phyloP scores from a whole-genome alignment of 2,888 invertebrate species.

The Calephelis perditalis region DNA sequence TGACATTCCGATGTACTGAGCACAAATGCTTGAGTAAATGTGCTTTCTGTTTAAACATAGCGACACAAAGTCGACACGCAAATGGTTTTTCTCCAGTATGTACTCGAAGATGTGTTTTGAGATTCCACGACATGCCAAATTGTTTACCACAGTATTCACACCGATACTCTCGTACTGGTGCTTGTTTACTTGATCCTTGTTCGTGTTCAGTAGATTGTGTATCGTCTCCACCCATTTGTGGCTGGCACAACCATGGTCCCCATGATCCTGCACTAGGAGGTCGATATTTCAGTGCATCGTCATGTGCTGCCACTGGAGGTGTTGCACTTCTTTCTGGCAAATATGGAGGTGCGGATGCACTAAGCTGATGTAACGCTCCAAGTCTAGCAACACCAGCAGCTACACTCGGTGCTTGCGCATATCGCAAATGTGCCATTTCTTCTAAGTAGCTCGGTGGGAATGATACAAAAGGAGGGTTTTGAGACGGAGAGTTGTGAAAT shows the following conservation, averaged over 20 bases:
- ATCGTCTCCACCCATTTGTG: slow-evolving; percentile 78
- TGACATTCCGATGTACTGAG: slow-evolving; percentile 92
- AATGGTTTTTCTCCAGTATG: slow-evolving; percentile 94
- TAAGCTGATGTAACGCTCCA: slow-evolving; percentile 79
- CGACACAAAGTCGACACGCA: slow-evolving; percentile 91
- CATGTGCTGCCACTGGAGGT: slow-evolving; percentile 78
- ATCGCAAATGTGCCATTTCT: slow-evolving; percentile 81
- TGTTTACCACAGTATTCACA: slow-evolving; percentile 94
- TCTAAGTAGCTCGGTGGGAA: slow-evolving; percentile 87
- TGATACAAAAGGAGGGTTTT: slow-evolving; percentile 92
- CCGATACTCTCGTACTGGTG: slow-evolving; percentile 89
- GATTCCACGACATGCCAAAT: slow-evolving; percentile 95
- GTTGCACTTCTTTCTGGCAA: slow-evolving; percentile 80
- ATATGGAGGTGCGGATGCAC: slow-evolving; percentile 86
- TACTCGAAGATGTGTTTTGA: slow-evolving; percentile 91
- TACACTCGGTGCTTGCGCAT: slow-evolving; percentile 78
- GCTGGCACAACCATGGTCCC: slow-evolving; percentile 83
- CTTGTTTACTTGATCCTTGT: slow-evolving; percentile 76
- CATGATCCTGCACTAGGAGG: slow-evolving; percentile 85
- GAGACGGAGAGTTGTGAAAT: slow-evolving; percentile 91
- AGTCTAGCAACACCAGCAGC: slow-evolving; percentile 76
- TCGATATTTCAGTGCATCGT: slow-evolving; percentile 78
- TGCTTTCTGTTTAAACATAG: slow-evolving; percentile 95
- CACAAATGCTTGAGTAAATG: slow-evolving; percentile 92
- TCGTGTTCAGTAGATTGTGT: slow-evolving; percentile 69